Percentiles rank a stretch among this genome's conserved stretches.
These are phyloP conservation scores for Oreochromis aureus DNA, from an alignment of 2,113 vertebrate species.

Conservation along the genomic window DNA sequence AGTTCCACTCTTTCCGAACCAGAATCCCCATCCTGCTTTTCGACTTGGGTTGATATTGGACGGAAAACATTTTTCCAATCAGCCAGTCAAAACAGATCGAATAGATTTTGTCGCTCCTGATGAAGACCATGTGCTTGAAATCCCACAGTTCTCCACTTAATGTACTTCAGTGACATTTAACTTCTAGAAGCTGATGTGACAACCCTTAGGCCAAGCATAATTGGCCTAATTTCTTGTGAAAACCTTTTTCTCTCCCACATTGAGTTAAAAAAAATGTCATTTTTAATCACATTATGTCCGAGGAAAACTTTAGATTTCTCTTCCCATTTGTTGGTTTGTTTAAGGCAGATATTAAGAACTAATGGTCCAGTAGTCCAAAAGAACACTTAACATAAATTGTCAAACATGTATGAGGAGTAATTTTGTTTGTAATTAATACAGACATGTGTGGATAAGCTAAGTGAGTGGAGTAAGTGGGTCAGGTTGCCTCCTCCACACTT, in stretches of 20 bases:
- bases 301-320: background rate
- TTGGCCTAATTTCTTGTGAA: background rate
- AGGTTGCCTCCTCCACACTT: background rate
- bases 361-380: background rate
- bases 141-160: background rate
- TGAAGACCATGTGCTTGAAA: background rate
- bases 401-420: background rate
- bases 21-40: background rate
- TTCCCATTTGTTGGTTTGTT: background rate
- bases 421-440: background rate
- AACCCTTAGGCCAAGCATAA: background rate
- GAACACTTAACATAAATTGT: background rate
- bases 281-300: background rate
- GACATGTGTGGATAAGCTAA: background rate
- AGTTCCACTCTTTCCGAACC: slow-evolving; percentile 21
- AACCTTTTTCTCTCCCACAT: background rate
- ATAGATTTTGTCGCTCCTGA: background rate
- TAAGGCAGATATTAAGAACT: background rate
- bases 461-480: background rate
- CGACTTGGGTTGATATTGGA: slow-evolving; percentile 10
- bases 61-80: slow-evolving; percentile 35
- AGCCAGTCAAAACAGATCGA: slow-evolving; percentile 14
- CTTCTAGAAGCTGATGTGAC: background rate
- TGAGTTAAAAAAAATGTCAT: background rate
- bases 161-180: background rate